These are phyloP conservation scores for Agrenia bidenticulata DNA, from an alignment of 2,888 invertebrate species.

Conservation along the genomic window DNA sequence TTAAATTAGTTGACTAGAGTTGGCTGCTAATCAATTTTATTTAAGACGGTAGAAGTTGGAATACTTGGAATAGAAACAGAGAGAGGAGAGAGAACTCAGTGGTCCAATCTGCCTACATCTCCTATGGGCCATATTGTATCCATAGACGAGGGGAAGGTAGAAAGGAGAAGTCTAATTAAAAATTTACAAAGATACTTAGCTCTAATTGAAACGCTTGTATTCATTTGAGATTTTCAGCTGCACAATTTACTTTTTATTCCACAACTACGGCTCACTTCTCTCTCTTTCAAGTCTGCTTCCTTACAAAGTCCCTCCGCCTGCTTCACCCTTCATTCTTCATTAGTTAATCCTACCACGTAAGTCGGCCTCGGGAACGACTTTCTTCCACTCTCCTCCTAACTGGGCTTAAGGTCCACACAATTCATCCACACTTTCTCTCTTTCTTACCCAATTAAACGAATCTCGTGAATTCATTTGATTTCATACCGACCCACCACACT, in stretches of 20 bases:
- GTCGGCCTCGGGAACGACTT: too few relatives aligned
- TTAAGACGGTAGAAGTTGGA: neutral
- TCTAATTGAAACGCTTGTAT: slow-evolving; percentile 52
- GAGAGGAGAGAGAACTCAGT: too few relatives aligned
- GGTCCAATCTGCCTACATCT: too few relatives aligned
- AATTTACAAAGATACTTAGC: slow-evolving; percentile 50
- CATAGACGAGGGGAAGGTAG: too few relatives aligned
- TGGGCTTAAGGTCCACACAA: too few relatives aligned
- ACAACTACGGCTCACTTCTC: slow-evolving; percentile 1
- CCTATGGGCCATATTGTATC: too few relatives aligned
- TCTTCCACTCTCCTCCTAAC: too few relatives aligned
- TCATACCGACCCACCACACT: too few relatives aligned
- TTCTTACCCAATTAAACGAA: too few relatives aligned
- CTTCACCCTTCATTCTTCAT: slow-evolving; percentile 20
- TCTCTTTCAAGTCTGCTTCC: neutral
- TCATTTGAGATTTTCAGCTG: slow-evolving; percentile 51
- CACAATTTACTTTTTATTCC: slow-evolving; percentile 36
- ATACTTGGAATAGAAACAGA: neutral
- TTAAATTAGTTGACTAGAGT: slow-evolving; percentile 2
- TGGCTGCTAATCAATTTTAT: slow-evolving; percentile 8
- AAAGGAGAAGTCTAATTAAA: slow-evolving; percentile 41
- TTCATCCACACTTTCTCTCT: too few relatives aligned
- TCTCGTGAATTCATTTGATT: too few relatives aligned
- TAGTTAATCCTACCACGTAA: neutral
- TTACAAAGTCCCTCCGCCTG: neutral